Percentiles rank a stretch among this genome's conserved stretches.
Evolutionary conservation across 2,113 vertebrate species (phyloP).

Genomic region (Sebastes fasciatus): DNA sequence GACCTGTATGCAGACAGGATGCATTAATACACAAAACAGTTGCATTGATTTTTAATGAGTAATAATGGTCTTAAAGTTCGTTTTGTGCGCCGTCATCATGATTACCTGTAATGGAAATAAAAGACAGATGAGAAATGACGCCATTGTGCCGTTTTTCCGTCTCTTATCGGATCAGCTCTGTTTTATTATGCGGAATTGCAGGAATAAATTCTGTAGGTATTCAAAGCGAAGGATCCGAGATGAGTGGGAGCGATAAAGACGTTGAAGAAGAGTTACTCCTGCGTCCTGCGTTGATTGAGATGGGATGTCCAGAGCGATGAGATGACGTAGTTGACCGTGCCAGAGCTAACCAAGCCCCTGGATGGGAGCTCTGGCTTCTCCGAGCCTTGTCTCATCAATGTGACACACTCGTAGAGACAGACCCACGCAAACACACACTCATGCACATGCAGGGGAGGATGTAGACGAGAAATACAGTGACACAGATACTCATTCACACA

Average conservation of each 20-base stretch:
- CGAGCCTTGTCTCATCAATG: constrained; percentile 76
- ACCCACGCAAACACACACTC: constrained; percentile 26
- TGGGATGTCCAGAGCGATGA: constrained; percentile 45
- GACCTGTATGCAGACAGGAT: constrained; percentile 47
- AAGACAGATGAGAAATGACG: constrained; percentile 23
- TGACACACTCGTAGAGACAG: constrained; percentile 63
- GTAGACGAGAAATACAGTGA: constrained; percentile 47
- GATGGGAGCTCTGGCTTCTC: constrained; percentile 54
- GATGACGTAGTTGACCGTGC: constrained; percentile 42
- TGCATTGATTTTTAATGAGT: constrained; percentile 57
- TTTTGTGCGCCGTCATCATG: constrained; percentile 43
- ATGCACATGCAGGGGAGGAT: constrained; percentile 27
- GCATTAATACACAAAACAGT: constrained; percentile 44
- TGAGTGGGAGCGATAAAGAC: background rate
- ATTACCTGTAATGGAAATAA: constrained; percentile 57
- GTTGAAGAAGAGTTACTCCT: constrained; percentile 8
- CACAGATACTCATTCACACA: constrained; percentile 28
- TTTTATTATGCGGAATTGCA: background rate
- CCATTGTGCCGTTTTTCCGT: constrained; percentile 5
- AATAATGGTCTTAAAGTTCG: constrained; percentile 31
- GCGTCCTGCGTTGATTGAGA: constrained; percentile 15
- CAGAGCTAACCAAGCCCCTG: constrained; percentile 36
- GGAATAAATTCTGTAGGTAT: constrained; percentile 15
- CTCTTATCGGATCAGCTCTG: constrained; percentile 12
- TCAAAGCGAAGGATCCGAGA: background rate